Percentiles rank a stretch among this genome's conserved stretches.
Conservation (phyloP, 2,888 invertebrate species). For the Leucoma salicis region DNA sequence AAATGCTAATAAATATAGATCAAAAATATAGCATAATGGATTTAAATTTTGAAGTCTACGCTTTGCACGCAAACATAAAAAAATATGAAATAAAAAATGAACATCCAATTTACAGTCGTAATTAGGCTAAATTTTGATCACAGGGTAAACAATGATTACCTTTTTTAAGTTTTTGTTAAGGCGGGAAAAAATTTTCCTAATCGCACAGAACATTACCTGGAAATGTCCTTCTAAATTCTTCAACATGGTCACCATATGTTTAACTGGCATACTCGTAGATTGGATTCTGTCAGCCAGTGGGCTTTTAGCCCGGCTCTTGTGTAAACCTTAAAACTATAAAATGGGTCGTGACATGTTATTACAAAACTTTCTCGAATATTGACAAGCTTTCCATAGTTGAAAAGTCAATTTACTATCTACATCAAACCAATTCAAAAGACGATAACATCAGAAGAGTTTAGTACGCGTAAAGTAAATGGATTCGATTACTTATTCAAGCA, state of each 20-base stretch:
- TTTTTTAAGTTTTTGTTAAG: too few species aligned
- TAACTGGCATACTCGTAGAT: constrained; percentile 47
- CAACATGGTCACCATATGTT: constrained; percentile 28
- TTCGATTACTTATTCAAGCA: background rate
- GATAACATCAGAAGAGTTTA: background rate
- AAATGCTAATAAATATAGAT: too few species aligned
- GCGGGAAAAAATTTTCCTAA: too few species aligned
- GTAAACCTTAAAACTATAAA: constrained; percentile 43
- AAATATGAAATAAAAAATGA: too few species aligned
- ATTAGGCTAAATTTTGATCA: too few species aligned
- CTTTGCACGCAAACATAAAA: too few species aligned
- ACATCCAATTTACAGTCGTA: too few species aligned
- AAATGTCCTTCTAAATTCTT: background rate
- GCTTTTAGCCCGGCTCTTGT: constrained; percentile 45
- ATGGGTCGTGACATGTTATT: constrained; percentile 17
- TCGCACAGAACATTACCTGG: background rate
- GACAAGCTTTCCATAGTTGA: background rate
- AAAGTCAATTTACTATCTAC: constrained; percentile 10
- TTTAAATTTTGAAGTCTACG: too few species aligned
- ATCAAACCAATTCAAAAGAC: too few species aligned
- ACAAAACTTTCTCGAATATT: constrained; percentile 15
- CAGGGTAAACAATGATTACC: too few species aligned
- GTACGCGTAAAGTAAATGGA: background rate
- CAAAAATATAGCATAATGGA: too few species aligned
- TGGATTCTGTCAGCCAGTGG: constrained; percentile 55